These are phyloP conservation scores for Thunnus thynnus DNA, from an alignment of 2,113 vertebrate genomes.

Conservation along the genomic window DNA sequence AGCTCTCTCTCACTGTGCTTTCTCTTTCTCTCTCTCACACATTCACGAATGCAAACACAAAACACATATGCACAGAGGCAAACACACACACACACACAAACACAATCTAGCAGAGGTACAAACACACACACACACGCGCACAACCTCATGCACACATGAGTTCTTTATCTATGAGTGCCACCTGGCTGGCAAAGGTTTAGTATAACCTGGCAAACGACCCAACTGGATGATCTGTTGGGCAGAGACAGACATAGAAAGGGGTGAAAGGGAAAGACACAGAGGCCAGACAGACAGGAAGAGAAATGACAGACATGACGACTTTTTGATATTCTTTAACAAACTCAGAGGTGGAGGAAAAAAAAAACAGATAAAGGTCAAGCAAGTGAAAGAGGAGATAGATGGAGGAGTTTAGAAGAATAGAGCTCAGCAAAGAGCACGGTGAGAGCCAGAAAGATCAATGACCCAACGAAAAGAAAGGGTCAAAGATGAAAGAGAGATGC, in stretches of 20 bases:
- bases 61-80: conserved; percentile 15
- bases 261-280: conserved; percentile 27
- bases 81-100: neutral
- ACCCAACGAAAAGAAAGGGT: conserved; percentile 65
- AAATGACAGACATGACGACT: conserved; percentile 25
- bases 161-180: conserved; percentile 76
- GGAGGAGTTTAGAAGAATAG: conserved; percentile 48
- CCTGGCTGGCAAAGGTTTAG: conserved; percentile 69
- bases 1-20: conserved; percentile 44
- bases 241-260: conserved; percentile 33
- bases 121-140: neutral
- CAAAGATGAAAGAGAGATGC: conserved; percentile 63
- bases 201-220: conserved; percentile 58
- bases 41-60: conserved; percentile 31
- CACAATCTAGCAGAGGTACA: conserved; percentile 6
- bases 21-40: conserved; percentile 20
- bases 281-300: conserved; percentile 44
- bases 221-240: conserved; percentile 57
- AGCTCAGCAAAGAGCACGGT: conserved; percentile 52
- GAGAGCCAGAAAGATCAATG: conserved; percentile 68
- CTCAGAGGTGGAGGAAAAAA: conserved; percentile 12
- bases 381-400: conserved; percentile 31
- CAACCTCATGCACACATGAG: conserved; percentile 7
- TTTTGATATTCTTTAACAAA: conserved; percentile 66
- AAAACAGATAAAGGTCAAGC: conserved; percentile 60